Evolutionary conservation across 2,797 vertebrate genomes (phyloP).

Genomic region (Morus bassanus): DNA sequence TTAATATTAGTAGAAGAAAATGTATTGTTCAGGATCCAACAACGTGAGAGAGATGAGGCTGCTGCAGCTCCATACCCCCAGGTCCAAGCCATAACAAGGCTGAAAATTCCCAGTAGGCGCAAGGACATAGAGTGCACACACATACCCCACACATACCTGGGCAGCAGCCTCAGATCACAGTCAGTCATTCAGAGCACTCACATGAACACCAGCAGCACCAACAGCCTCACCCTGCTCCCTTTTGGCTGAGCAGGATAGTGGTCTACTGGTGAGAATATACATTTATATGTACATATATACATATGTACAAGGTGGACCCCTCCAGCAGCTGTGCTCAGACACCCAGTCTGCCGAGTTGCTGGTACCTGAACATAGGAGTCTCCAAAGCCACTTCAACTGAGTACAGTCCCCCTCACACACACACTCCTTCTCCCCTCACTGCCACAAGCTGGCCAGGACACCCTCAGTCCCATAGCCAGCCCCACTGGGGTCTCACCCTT

Average conservation of each 20-base stretch:
- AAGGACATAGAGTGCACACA: background rate
- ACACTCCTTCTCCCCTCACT: background rate
- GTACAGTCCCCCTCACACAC: background rate
- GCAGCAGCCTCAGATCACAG: background rate
- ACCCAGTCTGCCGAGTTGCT: too few relatives aligned
- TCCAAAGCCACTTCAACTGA: background rate
- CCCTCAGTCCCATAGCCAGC: background rate
- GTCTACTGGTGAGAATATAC: background rate
- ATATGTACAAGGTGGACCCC: background rate
- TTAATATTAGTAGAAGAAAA: background rate
- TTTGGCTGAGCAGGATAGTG: background rate
- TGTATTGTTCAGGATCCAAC: background rate
- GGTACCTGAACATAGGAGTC: background rate
- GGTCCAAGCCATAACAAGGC: background rate
- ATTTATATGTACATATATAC: background rate
- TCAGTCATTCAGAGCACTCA: background rate
- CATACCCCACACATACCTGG: accelerated
- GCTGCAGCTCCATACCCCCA: background rate
- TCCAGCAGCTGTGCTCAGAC: background rate
- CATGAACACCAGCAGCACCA: background rate
- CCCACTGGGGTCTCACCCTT: background rate
- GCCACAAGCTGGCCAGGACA: background rate
- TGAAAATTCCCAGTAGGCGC: background rate
- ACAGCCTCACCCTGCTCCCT: background rate
- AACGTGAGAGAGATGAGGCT: background rate